These are phyloP conservation scores for Muscina levida DNA, from an alignment of 2,888 invertebrate genomes.

Conservation along the genomic window DNA sequence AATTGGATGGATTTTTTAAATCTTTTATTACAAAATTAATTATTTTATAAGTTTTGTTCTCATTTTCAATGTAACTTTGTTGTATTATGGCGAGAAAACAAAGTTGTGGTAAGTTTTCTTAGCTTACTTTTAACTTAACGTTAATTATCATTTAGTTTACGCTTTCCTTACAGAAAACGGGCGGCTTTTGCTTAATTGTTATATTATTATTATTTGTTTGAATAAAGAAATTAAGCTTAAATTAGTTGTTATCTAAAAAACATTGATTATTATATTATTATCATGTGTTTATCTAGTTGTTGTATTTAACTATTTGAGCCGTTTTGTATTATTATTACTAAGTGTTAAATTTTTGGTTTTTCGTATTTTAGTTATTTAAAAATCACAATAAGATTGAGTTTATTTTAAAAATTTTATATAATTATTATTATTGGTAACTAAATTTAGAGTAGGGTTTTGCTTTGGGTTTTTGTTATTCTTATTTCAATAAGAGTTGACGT, in stretches of 20 bases:
- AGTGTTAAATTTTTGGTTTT: no score
- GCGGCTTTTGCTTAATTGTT: conserved; percentile 71
- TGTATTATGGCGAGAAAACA: no score
- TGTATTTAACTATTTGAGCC: conserved; percentile 45
- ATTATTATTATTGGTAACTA: no score
- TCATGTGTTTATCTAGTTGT: conserved; percentile 51
- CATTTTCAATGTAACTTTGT: conserved; percentile 20
- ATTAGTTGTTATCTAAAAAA: not conserved
- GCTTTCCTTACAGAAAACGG: conserved; percentile 70
- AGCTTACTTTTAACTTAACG: no score
- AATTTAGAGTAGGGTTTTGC: no score
- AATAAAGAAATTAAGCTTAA: conserved; percentile 21
- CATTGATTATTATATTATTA: conserved; percentile 48
- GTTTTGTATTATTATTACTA: conserved; percentile 36
- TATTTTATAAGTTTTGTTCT: conserved; percentile 36
- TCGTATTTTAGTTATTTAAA: conserved; percentile 64
- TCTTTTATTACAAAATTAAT: no score
- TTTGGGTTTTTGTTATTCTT: conserved; percentile 63
- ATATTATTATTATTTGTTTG: conserved; percentile 23
- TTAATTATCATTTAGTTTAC: no score
- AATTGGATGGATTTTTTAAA: conserved; percentile 57
- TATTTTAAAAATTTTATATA: conserved; percentile 36
- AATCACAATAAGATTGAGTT: conserved; percentile 76
- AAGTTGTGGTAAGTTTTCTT: conserved; percentile 38
- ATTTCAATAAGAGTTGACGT: conserved; percentile 62